A percentile compares a stretch with the other conserved stretches of the same genome.
Conservation (phyloP, 1,140 invertebrate genomes). For the Pomacea maculata region DNA sequence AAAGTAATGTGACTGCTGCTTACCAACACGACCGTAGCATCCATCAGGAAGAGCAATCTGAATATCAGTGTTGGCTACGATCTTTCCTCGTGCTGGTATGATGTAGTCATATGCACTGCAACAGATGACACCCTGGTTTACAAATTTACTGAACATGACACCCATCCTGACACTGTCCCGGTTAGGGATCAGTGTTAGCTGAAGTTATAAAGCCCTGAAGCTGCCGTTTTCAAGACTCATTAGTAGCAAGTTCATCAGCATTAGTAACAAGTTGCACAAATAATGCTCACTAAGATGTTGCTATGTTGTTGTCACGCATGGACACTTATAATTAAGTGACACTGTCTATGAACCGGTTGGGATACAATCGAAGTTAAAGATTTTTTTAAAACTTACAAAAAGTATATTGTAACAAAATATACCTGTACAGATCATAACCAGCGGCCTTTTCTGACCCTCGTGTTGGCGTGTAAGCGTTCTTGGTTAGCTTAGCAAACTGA, state of each 20-base stretch:
- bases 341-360: not conserved
- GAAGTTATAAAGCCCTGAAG: too few species aligned
- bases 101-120: slow-evolving; percentile 85
- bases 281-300: too few species aligned
- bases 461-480: slow-evolving; percentile 81
- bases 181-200: too few species aligned
- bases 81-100: slow-evolving; percentile 86
- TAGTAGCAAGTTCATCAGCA: too few species aligned
- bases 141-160: too few species aligned
- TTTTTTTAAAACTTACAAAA: not conserved
- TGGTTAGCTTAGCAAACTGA: slow-evolving; percentile 79
- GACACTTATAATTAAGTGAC: not conserved
- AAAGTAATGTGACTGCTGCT: slow-evolving; percentile 5
- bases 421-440: slow-evolving; percentile 91
- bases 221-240: too few species aligned
- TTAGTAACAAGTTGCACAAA: not conserved
- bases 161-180: too few species aligned
- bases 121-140: slow-evolving; percentile 22
- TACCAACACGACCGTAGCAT: slow-evolving; percentile 88
- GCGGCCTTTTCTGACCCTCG: slow-evolving; percentile 87
- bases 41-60: slow-evolving; percentile 80
- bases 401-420: slow-evolving; percentile 21
- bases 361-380: not conserved
- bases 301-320: too few species aligned
- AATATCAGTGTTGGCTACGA: slow-evolving; percentile 89